Conservation (phyloP, 2,888 invertebrate species). For the Eristalis intricaria region DNA sequence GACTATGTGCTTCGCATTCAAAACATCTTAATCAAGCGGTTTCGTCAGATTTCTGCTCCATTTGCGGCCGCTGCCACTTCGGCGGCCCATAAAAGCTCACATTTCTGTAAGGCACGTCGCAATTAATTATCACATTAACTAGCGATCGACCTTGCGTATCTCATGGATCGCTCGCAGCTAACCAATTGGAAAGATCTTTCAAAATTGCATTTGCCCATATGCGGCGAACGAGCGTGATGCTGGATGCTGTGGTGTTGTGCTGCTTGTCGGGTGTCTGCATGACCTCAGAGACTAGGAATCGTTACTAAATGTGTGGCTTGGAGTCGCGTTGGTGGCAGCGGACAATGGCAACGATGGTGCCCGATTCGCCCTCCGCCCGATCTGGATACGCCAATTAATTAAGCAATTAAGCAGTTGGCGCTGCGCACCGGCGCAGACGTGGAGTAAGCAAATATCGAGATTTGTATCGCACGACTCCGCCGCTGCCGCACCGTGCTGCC, state of each 20-base stretch:
- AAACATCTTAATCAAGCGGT: conserved; percentile 64
- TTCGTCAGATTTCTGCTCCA: conserved; percentile 57
- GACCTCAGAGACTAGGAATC: conserved; percentile 45
- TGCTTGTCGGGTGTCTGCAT: conserved; percentile 4
- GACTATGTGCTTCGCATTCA: conserved; percentile 27
- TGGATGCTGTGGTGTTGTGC: not conserved
- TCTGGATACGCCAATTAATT: conserved; percentile 69
- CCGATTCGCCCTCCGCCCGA: conserved; percentile 43
- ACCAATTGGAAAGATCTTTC: conserved; percentile 31
- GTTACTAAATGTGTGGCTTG: not conserved
- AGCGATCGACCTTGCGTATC: conserved; percentile 46
- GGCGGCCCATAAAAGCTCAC: conserved; percentile 60
- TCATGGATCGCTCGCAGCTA: conserved; percentile 22
- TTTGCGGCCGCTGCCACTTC: conserved; percentile 45
- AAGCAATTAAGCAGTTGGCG: conserved; percentile 71
- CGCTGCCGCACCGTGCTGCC: not conserved
- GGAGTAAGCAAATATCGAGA: conserved; percentile 63
- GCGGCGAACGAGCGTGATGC: not conserved
- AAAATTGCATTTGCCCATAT: conserved; percentile 50
- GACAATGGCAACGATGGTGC: conserved; percentile 34
- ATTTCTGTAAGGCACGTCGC: conserved; percentile 64
- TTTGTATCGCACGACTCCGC: conserved; percentile 63
- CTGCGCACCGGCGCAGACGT: conserved; percentile 46
- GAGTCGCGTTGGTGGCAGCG: conserved; percentile 14
- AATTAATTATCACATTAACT: conserved; percentile 66